phyloP scores from a whole-genome alignment of 2,113 vertebrate species.

The Phaetusa simplex region DNA sequence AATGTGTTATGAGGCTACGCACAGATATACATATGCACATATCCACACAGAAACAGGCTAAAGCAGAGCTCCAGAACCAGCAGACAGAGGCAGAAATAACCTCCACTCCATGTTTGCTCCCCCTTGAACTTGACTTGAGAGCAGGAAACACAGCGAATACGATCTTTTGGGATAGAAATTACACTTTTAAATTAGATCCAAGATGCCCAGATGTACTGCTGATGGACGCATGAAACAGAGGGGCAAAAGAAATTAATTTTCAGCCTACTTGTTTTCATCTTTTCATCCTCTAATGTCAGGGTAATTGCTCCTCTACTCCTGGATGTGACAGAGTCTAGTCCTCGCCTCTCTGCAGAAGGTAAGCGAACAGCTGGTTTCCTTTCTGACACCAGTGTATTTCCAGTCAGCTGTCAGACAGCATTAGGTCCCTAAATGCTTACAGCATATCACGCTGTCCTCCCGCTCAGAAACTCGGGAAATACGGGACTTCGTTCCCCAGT shows the following conservation, averaged over 20 bases:
- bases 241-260: constrained; percentile 47
- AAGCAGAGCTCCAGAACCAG: background rate
- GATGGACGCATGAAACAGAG: constrained; percentile 6
- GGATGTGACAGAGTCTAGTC: background rate
- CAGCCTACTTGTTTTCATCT: constrained; percentile 27
- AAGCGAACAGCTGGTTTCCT: constrained; percentile 39
- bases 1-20: background rate
- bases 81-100: background rate
- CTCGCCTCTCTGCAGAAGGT: background rate
- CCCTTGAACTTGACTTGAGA: constrained; percentile 1
- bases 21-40: background rate
- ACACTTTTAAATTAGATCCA: constrained; percentile 33
- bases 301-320: constrained; percentile 19
- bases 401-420: constrained; percentile 32
- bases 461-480: background rate
- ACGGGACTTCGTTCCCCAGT: background rate
- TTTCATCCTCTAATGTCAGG: constrained; percentile 14
- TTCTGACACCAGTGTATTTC: constrained; percentile 13
- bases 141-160: background rate
- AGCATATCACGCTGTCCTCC: background rate
- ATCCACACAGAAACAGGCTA: background rate
- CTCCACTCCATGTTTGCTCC: background rate
- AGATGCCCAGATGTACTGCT: background rate
- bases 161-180: constrained; percentile 20
- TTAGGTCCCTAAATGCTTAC: background rate